phyloP scores from a whole-genome alignment of 1,140 invertebrate genomes.

The Dendroctonus valens region DNA sequence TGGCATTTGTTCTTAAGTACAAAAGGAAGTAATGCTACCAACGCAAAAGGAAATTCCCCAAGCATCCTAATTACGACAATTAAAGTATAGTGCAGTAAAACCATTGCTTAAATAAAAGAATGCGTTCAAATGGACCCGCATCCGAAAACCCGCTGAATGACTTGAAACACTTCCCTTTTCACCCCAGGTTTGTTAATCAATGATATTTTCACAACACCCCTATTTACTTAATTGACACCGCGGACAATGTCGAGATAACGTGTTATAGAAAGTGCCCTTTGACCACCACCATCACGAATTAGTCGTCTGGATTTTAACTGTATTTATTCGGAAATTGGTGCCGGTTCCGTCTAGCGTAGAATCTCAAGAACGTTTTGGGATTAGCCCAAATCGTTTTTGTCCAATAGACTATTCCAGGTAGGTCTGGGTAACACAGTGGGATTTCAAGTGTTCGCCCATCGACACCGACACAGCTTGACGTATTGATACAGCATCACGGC shows the following conservation, averaged over 20 bases:
- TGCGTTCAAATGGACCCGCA: slow-evolving; percentile 30
- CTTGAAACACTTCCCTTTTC: slow-evolving; percentile 14
- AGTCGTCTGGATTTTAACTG: no score
- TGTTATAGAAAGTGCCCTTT: slow-evolving; percentile 4
- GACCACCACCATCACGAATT: slow-evolving; percentile 11
- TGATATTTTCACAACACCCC: slow-evolving; percentile 33
- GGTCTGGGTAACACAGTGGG: no score
- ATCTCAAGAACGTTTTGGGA: no score
- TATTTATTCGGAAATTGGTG: no score
- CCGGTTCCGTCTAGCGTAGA: no score
- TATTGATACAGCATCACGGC: no score
- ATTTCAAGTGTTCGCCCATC: no score
- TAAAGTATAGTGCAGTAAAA: slow-evolving; percentile 31
- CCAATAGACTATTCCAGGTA: no score
- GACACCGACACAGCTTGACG: no score
- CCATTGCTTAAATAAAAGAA: slow-evolving; percentile 22
- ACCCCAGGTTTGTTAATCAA: slow-evolving; percentile 30
- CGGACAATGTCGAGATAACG: slow-evolving; percentile 18
- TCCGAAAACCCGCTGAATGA: slow-evolving; percentile 11
- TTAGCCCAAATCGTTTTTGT: no score
- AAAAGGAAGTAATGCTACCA: no score
- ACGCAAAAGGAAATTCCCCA: neutral
- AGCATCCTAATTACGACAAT: slow-evolving; percentile 28
- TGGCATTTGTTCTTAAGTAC: no score
- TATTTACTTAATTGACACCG: slow-evolving; percentile 29